These are phyloP conservation scores for Sisyra terminalis DNA, from an alignment of 2,888 invertebrate species.

Conservation along the genomic window DNA sequence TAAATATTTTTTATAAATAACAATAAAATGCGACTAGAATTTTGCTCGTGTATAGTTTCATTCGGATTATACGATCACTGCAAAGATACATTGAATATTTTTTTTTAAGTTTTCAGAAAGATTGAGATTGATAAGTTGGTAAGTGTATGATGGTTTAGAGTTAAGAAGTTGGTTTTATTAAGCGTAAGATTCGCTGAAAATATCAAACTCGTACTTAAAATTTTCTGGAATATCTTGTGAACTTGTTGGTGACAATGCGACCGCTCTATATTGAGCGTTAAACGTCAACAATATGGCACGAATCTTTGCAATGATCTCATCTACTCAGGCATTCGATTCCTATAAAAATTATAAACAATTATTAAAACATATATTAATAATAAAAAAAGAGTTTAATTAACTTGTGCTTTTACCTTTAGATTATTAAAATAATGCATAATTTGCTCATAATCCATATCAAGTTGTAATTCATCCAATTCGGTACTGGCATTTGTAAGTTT, in stretches of 20 bases:
- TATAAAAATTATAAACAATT: slow-evolving; percentile 34
- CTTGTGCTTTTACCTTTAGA: slow-evolving; percentile 56
- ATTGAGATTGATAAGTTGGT: too few species aligned
- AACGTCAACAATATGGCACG: slow-evolving; percentile 62
- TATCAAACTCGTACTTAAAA: slow-evolving; percentile 45
- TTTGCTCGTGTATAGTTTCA: too few species aligned
- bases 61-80: too few species aligned
- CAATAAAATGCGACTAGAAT: too few species aligned
- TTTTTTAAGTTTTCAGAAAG: too few species aligned
- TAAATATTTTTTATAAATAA: too few species aligned
- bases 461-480: slow-evolving; percentile 56
- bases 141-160: too few species aligned
- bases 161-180: slow-evolving; percentile 16
- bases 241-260: slow-evolving; percentile 26
- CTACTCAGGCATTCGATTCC: slow-evolving; percentile 83
- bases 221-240: slow-evolving; percentile 27
- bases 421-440: slow-evolving; percentile 97
- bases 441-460: slow-evolving; percentile 92
- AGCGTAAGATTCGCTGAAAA: slow-evolving; percentile 48
- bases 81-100: too few species aligned
- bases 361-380: background rate
- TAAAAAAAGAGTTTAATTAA: background rate
- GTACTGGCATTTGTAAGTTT: slow-evolving; percentile 23
- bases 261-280: slow-evolving; percentile 42
- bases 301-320: slow-evolving; percentile 73